Conservation (phyloP, 2,797 vertebrate species). For the Peromyscus aztecus region DNA sequence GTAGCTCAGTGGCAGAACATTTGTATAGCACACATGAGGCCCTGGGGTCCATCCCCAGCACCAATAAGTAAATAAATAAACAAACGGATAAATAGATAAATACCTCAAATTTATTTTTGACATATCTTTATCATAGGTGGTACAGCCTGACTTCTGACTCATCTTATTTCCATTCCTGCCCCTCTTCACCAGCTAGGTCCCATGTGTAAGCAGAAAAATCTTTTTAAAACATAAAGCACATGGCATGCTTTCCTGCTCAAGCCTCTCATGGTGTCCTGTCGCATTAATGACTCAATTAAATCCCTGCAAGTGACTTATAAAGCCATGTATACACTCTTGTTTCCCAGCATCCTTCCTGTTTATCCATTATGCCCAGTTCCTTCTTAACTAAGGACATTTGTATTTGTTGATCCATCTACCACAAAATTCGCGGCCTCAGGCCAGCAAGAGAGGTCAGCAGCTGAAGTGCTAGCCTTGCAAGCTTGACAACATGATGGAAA, state of each 20-base stretch:
- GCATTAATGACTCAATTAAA: neutral
- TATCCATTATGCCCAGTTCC: neutral
- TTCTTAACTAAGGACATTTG: conserved; percentile 6
- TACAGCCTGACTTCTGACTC: neutral
- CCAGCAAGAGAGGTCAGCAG: neutral
- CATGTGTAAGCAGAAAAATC: neutral
- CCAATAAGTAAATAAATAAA: neutral
- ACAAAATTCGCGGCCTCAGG: neutral
- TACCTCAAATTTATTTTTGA: neutral
- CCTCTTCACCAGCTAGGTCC: neutral
- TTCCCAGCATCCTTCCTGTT: neutral
- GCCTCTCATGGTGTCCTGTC: neutral
- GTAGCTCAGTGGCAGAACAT: neutral
- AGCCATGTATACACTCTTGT: neutral
- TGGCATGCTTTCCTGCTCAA: neutral
- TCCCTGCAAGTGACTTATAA: neutral
- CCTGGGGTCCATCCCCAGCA: neutral
- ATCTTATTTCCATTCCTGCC: neutral
- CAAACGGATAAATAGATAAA: neutral
- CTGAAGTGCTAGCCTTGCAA: neutral
- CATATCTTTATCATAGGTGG: neutral
- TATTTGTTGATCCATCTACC: neutral
- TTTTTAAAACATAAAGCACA: neutral
- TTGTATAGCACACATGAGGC: neutral
- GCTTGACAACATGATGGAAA: neutral